These are phyloP conservation scores for Paratilapia polleni DNA, from an alignment of 2,113 vertebrate species.

Conservation along the genomic window DNA sequence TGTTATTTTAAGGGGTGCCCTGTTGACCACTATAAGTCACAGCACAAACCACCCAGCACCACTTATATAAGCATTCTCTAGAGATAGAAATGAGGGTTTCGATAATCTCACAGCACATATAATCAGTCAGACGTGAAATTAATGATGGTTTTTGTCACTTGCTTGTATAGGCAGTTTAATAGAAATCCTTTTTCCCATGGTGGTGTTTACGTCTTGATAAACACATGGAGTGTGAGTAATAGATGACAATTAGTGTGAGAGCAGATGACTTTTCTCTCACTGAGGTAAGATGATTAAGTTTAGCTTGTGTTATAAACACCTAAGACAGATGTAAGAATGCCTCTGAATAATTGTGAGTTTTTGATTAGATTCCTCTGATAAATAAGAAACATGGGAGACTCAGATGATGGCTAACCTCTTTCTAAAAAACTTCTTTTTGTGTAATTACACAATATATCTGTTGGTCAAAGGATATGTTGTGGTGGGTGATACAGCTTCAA, in stretches of 20 bases:
- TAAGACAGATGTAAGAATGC: background rate
- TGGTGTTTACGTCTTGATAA: slow-evolving; percentile 12
- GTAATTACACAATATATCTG: background rate
- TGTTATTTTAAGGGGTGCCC: slow-evolving; percentile 68
- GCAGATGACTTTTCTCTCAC: background rate
- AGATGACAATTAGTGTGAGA: background rate
- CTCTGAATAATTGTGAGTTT: background rate
- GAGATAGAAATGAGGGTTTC: slow-evolving; percentile 1
- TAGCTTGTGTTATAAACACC: background rate
- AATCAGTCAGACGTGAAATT: slow-evolving; percentile 1
- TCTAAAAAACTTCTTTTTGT: background rate
- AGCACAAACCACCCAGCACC: slow-evolving; percentile 31
- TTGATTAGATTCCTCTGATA: background rate
- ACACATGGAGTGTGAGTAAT: background rate
- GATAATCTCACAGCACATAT: background rate
- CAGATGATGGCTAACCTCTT: background rate
- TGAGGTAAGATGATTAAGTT: background rate
- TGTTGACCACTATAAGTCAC: slow-evolving; percentile 28
- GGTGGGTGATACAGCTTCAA: too few species aligned
- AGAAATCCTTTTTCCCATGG: background rate
- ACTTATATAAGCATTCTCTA: slow-evolving; percentile 28
- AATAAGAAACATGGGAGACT: background rate
- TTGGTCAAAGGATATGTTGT: background rate
- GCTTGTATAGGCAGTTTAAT: background rate
- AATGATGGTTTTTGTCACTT: background rate